Conservation (phyloP, 37 sponge, comb jelly and placozoan species). For the Aphrocallistes beatrix region DNA sequence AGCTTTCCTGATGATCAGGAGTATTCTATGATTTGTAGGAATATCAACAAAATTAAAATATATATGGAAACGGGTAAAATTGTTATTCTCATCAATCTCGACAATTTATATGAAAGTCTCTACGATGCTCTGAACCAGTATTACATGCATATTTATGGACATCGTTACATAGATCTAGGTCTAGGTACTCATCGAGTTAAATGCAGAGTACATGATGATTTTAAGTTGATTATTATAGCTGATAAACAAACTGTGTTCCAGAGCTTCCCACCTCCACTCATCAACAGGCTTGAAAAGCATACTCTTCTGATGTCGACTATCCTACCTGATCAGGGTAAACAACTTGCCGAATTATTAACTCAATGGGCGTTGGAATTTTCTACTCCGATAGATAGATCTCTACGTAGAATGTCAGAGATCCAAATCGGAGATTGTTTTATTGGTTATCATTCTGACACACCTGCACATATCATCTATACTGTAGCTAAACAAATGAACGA, state of each 20-base stretch:
- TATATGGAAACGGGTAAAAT: constrained; percentile 78
- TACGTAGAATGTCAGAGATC: too few species aligned
- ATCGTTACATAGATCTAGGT: constrained; percentile 71
- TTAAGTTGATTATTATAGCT: constrained; percentile 69
- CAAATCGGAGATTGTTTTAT: too few species aligned
- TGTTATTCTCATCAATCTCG: constrained; percentile 75
- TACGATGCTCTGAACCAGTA: constrained; percentile 86
- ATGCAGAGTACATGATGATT: constrained; percentile 60
- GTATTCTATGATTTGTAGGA: constrained; percentile 81
- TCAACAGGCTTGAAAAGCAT: constrained; percentile 85
- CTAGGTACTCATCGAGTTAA: constrained; percentile 71
- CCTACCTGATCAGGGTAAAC: too few species aligned
- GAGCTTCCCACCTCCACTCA: constrained; percentile 77
- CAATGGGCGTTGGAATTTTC: too few species aligned
- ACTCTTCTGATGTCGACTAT: constrained; percentile 55
- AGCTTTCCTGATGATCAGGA: constrained; percentile 82
- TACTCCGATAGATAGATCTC: too few species aligned
- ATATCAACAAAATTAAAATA: constrained; percentile 82
- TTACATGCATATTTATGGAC: constrained; percentile 38
- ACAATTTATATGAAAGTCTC: constrained; percentile 83
- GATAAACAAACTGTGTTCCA: constrained; percentile 58
- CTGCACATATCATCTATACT: too few species aligned
- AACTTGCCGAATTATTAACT: too few species aligned
- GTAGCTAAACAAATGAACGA: too few species aligned
- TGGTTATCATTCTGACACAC: too few species aligned